Conservation (phyloP, 2,113 vertebrate genomes). For the Prietella phreatophila region DNA sequence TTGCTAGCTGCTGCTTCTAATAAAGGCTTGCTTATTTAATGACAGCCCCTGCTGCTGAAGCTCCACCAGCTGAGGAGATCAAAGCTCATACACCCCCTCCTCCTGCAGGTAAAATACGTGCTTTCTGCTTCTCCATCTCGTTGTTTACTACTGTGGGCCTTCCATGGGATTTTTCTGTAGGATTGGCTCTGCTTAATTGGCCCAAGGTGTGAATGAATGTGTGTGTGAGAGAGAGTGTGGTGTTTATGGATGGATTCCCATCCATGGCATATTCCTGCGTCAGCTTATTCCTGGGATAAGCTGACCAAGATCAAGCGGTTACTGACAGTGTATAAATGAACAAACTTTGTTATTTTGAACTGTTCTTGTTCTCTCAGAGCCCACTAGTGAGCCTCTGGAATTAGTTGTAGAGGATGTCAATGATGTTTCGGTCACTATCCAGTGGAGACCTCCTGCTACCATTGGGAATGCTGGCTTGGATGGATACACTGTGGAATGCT, state of each 20-base stretch:
- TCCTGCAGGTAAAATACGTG: conserved; percentile 66
- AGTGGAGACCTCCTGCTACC: conserved; percentile 85
- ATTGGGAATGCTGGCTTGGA: conserved; percentile 75
- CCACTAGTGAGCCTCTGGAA: conserved; percentile 78
- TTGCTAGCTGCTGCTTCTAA: conserved; percentile 44
- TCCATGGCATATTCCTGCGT: not conserved
- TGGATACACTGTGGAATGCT: conserved; percentile 84
- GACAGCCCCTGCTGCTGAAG: conserved; percentile 68
- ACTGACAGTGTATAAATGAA: not conserved
- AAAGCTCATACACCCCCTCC: conserved; percentile 71
- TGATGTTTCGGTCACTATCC: conserved; percentile 79
- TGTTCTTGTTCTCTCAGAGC: conserved; percentile 66
- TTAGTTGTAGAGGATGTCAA: conserved; percentile 85
- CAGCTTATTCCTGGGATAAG: not conserved
- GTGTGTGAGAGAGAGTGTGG: not conserved
- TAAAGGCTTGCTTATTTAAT: conserved; percentile 58
- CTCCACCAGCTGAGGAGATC: conserved; percentile 65
- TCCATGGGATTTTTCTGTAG: not conserved
- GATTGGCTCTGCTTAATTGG: not conserved
- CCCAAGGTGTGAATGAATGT: not conserved
- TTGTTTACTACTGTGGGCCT: not conserved
- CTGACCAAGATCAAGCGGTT: not conserved
- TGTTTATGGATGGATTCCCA: not conserved
- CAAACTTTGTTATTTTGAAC: not conserved
- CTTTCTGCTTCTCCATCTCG: not conserved